Evolutionary conservation across 1,140 invertebrate genomes (phyloP).

Genomic region (Saxidomus purpurata): DNA sequence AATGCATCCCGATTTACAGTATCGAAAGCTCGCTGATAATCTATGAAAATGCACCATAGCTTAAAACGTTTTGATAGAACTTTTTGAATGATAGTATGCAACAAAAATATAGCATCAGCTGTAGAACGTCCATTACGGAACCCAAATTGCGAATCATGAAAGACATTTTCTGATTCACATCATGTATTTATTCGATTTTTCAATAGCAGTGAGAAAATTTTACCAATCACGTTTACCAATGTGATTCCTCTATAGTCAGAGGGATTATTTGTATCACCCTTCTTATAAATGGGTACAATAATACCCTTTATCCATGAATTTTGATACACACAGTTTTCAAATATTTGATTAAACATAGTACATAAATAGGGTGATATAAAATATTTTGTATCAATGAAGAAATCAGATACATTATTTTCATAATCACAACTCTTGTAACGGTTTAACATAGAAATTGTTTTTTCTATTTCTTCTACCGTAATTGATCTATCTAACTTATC

Average conservation of each 20-base stretch:
- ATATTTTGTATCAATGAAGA: slow-evolving; percentile 27
- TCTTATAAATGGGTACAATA: slow-evolving; percentile 21
- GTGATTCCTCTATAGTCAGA: slow-evolving; percentile 45
- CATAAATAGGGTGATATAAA: slow-evolving; percentile 6
- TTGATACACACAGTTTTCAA: not conserved
- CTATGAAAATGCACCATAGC: slow-evolving; percentile 23
- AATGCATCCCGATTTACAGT: slow-evolving; percentile 32
- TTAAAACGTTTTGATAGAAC: not conserved
- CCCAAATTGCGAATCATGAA: slow-evolving; percentile 31
- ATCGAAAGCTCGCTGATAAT: slow-evolving; percentile 33
- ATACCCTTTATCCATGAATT: not conserved
- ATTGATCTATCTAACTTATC: not conserved
- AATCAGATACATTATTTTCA: slow-evolving; percentile 13
- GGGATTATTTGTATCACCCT: not conserved
- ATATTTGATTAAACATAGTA: slow-evolving; percentile 10
- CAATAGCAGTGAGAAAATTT: slow-evolving; percentile 31
- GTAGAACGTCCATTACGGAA: slow-evolving; percentile 38
- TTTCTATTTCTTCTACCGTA: not conserved
- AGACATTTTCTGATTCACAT: slow-evolving; percentile 18
- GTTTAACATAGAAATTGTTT: slow-evolving; percentile 1
- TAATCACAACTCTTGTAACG: not conserved
- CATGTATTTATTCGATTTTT: slow-evolving; percentile 11
- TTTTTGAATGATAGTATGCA: slow-evolving; percentile 21
- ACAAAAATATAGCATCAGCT: slow-evolving; percentile 40
- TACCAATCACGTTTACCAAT: not conserved